Base-by-base conservation (phyloP, 1,140 invertebrate genomes). In the Trinorchestia longiramus region DNA sequence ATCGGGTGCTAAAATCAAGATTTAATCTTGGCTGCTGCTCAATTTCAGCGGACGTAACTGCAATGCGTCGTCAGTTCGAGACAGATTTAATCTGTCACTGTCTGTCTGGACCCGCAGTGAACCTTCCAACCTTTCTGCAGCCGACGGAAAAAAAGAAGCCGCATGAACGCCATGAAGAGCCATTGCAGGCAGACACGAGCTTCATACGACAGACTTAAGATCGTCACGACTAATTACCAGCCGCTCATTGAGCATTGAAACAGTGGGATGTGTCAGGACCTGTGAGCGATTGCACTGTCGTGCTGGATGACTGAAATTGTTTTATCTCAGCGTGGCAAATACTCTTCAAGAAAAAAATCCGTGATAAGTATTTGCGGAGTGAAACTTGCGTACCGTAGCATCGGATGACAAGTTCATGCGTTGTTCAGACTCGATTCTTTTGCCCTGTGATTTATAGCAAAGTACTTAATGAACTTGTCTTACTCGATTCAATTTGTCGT, bases 21-120 rank as follows among this genome's bases (percentile, higher is more conserved):
- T 45, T 94, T 47, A 47, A 94, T 90, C 88, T 90, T 41, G n/a
- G 44, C 1, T 15, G 43, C 90, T 1, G 92, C 43, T 94, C 92
- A 45, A 44, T 45, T 44, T 43, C 44, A 44, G 43, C 44, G 41
- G 36, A 43, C 44, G 43, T 40, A 44, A 43, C 92, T 40, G 92
- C 43, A 11, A 19, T 15, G 43, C 92, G 40, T 43, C 92, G 92
- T 94, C 92, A 43, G 41, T n/a, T 47, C 8, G 92, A 42, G 43
- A 94, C 92, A 45, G 92, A 91, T 94, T 94, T 94, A 94, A 94
- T 94, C 92, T 43, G 92, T 94, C 92, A 94, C 92, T 45, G 36
- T 44, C 92, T 40, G 43, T 94, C 44, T n/a, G 36, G 36, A 42
- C 41, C 43, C 44, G 92, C 43, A 11, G 41, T 94, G 43, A 47